These are phyloP conservation scores for Tanypteryx hageni DNA, from an alignment of 2,888 invertebrate species.

Conservation along the genomic window DNA sequence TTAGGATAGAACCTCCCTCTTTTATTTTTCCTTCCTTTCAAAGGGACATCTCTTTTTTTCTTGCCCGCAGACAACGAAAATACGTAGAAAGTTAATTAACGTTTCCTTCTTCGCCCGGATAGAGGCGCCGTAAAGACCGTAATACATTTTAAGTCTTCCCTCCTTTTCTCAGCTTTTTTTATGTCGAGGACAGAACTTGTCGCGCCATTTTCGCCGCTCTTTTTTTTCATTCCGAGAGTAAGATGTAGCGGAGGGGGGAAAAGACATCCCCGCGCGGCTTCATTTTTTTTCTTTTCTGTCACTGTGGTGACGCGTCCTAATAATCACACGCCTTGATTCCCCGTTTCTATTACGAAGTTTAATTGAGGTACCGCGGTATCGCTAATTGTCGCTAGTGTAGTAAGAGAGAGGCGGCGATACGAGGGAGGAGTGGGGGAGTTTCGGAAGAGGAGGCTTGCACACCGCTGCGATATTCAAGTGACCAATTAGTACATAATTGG, in stretches of 20 bases:
- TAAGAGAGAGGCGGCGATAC: too few species aligned
- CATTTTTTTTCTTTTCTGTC: not conserved
- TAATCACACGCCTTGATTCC: not conserved
- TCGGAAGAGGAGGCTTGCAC: not conserved
- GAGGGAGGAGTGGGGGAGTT: not conserved
- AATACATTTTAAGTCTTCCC: too few species aligned
- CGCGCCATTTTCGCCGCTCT: not conserved
- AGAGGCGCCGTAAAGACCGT: too few species aligned
- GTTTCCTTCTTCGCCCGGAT: not conserved
- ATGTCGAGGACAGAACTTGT: too few species aligned
- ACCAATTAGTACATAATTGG: constrained; percentile 29
- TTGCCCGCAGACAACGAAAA: not conserved
- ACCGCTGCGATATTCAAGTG: constrained; percentile 20
- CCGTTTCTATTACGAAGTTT: not conserved
- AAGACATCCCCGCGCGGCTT: too few species aligned
- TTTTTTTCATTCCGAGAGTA: too few species aligned
- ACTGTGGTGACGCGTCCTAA: not conserved
- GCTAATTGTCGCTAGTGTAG: not conserved
- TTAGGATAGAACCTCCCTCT: not conserved
- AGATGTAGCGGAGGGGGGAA: too few species aligned
- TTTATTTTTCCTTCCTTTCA: not conserved
- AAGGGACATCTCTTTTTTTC: not conserved
- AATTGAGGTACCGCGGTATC: not conserved
- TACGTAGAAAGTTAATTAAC: not conserved
- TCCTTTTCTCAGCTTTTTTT: too few species aligned